These are phyloP conservation scores for Mus spicilegus DNA, from an alignment of 2,113 vertebrate species.

Conservation along the genomic window DNA sequence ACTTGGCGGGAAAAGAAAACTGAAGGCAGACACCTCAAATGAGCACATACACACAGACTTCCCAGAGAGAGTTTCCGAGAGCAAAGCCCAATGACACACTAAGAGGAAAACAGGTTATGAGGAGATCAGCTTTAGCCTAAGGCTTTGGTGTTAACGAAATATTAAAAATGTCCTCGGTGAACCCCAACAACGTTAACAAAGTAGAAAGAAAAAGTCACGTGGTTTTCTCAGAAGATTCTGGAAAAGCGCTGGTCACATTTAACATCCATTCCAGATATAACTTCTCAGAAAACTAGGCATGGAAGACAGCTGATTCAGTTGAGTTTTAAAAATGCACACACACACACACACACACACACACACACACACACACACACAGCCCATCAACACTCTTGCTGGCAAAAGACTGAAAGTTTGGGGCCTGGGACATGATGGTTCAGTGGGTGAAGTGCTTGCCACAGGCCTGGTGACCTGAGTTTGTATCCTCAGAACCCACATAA, in stretches of 20 bases:
- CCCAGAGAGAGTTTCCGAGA: slow-evolving; percentile 9
- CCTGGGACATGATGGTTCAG: not conserved
- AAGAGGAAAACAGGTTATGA: not conserved
- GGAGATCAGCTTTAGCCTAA: not conserved
- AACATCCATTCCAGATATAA: slow-evolving; percentile 9
- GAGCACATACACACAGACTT: not conserved
- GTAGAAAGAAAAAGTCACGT: not conserved
- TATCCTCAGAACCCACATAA: not conserved
- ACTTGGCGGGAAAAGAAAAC: not conserved
- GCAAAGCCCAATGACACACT: not conserved
- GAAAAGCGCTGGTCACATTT: not conserved
- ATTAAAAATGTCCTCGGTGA: not conserved
- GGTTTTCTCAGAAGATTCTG: not conserved
- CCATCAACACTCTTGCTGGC: not conserved
- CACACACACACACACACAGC: not conserved
- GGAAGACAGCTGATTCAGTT: not conserved
- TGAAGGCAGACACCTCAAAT: not conserved
- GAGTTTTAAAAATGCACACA: not conserved
- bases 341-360: not conserved
- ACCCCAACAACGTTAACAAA: not conserved
- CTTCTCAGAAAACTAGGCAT: not conserved
- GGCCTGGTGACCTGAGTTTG: not conserved
- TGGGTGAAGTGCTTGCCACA: not conserved
- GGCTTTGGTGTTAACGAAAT: not conserved
- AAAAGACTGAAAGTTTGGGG: not conserved